Evolutionary conservation across 2,113 vertebrate species (phyloP).

Genomic region (Pangasianodon gigas): DNA sequence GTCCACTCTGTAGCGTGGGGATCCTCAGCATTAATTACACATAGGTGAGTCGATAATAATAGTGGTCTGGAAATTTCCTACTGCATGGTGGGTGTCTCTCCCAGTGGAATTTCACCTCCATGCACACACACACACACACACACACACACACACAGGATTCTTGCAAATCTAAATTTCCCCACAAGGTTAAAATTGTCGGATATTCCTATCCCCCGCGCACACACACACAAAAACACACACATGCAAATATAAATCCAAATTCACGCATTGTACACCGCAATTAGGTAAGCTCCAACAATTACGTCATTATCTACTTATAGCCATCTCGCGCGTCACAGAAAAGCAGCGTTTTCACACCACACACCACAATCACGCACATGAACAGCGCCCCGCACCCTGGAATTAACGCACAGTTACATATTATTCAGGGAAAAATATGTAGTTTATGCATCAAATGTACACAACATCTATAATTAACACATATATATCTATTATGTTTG

Average conservation of each 20-base stretch:
- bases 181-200: neutral
- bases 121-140: neutral
- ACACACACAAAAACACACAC: neutral
- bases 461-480: neutral
- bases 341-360: neutral
- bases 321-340: slow-evolving; percentile 9
- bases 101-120: slow-evolving; percentile 15
- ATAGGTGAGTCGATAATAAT: neutral
- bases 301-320: slow-evolving; percentile 47
- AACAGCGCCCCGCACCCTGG: neutral
- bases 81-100: slow-evolving; percentile 30
- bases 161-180: neutral
- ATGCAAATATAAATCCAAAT: neutral
- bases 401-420: neutral
- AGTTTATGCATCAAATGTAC: neutral
- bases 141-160: neutral
- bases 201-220: neutral
- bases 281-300: slow-evolving; percentile 2
- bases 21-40: neutral
- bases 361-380: neutral
- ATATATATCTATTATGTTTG: neutral
- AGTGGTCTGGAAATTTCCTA: slow-evolving; percentile 50
- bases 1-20: neutral
- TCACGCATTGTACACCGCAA: neutral
- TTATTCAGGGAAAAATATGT: neutral